These are phyloP conservation scores for Cerastis rubricosa DNA, from an alignment of 2,888 invertebrate species.

Conservation along the genomic window DNA sequence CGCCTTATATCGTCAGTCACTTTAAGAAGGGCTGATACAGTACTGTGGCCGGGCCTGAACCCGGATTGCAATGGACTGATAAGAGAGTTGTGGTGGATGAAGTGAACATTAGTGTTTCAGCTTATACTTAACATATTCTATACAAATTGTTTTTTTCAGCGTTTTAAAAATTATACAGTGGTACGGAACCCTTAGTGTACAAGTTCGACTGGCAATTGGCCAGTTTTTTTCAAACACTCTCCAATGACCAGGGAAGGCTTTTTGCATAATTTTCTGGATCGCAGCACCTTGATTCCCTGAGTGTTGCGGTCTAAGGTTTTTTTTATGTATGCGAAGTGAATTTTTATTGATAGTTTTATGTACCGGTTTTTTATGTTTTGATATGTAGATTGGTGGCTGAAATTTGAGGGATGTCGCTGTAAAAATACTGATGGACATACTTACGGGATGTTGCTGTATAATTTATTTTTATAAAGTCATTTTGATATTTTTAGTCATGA, in stretches of 20 bases:
- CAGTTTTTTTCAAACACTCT: slow-evolving; percentile 61
- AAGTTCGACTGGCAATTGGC: background rate
- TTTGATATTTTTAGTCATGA: too few relatives aligned
- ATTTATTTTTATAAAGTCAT: too few relatives aligned
- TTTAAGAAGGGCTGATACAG: too few relatives aligned
- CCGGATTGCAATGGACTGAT: too few relatives aligned
- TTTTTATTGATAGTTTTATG: slow-evolving; percentile 67
- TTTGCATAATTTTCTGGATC: slow-evolving; percentile 85
- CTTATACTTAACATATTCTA: too few relatives aligned
- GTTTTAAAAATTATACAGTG: background rate
- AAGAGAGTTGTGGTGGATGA: too few relatives aligned
- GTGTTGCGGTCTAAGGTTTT: slow-evolving; percentile 50
- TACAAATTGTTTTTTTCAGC: background rate
- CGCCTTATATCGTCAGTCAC: too few relatives aligned
- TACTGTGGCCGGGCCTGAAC: too few relatives aligned
- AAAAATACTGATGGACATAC: too few relatives aligned
- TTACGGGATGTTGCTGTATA: too few relatives aligned
- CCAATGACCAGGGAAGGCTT: slow-evolving; percentile 81
- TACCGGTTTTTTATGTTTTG: slow-evolving; percentile 55
- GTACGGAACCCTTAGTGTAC: background rate
- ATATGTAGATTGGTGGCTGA: slow-evolving; percentile 44
- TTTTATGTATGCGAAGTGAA: slow-evolving; percentile 49
- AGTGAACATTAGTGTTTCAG: too few relatives aligned
- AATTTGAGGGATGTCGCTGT: background rate
- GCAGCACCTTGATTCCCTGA: slow-evolving; percentile 83